These are phyloP conservation scores for Diachasma alloeum DNA, from an alignment of 1,140 invertebrate species.

Conservation along the genomic window DNA sequence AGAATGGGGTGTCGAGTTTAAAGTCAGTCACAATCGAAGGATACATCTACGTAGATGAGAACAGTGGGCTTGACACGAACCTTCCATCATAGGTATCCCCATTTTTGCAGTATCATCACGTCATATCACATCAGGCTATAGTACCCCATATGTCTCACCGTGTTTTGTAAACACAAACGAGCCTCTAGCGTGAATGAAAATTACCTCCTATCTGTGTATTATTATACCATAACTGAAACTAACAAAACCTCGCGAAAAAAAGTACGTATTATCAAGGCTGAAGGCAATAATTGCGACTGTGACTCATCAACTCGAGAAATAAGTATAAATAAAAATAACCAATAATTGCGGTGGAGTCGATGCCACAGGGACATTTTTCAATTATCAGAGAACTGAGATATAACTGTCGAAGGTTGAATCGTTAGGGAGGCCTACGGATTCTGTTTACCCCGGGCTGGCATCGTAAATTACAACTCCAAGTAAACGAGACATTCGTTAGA, in stretches of 20 bases:
- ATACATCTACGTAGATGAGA: not conserved
- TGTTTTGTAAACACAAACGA: not conserved
- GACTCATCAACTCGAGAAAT: not conserved
- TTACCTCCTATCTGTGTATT: not conserved
- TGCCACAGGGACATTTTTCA: slow-evolving; percentile 3
- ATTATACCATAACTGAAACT: not conserved
- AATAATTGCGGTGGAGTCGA: not conserved
- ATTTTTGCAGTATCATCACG: slow-evolving; percentile 1
- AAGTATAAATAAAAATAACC: not conserved
- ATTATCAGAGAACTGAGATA: slow-evolving; percentile 5
- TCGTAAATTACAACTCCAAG: not conserved
- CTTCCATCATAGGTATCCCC: not conserved
- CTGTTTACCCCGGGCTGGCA: not conserved
- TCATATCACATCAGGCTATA: not conserved
- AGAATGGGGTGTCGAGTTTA: not conserved
- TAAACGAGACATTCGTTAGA: slow-evolving; percentile 8
- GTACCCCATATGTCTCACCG: not conserved
- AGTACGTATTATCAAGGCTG: not conserved
- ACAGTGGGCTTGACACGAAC: not conserved
- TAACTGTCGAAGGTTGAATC: not conserved
- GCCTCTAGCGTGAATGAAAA: not conserved
- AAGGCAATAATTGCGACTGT: not conserved
- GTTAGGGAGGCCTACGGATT: not conserved
- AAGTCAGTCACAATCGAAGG: not conserved
- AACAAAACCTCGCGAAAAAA: not conserved